Evolutionary conservation across 2,113 vertebrate genomes (phyloP), one percentile per base, ranked within the genome.

Genomic region (Zeus faber): DNA sequence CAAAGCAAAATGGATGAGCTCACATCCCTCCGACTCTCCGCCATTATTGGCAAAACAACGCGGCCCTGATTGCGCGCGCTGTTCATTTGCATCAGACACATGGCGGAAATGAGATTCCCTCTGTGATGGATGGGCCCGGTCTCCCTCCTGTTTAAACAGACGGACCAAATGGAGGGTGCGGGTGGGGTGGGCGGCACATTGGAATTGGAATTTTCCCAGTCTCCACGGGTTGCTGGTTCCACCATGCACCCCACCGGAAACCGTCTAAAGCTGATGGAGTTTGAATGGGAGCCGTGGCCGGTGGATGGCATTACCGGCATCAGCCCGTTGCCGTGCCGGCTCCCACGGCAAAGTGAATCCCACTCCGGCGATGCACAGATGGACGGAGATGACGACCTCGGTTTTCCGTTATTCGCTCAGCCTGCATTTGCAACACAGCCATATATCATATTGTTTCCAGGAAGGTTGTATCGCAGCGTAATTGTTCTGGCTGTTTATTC

Each of bases 31-130:
- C 45, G 57, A 33, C 44, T 17, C 29, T 49, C 49, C 45, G 46
- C 57, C 50, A 45, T 49, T 58, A 44, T 55, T 58, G 58, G 62
- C 58, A 62, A 56, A 70, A 67, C 63, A 52, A 57, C 35, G 44
- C 44, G 35, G n/a, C 9, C 45, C n/a, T 62, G 61, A 68, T 60
- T 63, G 64, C 23, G 1, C 56, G 43, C 1, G 3, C 45, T 61
- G 62, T 76, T 73, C 62, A 67, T 70, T 70, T 72, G 65, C 72
- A 70, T 76, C 4, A 44, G 65, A 70, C 62, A 55, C 65, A 48
- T 20, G 31, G 55, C 57, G 20, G 65, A 70, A 73, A 76, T 76
- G 45, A 73, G 62, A 64, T 76, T 66, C 56, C 41, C 51, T 25
- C 21, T 27, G 52, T 79, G 69, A 79, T 73, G 62, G 69, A 76